These are phyloP conservation scores for Pithys albifrons DNA, from an alignment of 2,113 vertebrate genomes.

Conservation along the genomic window DNA sequence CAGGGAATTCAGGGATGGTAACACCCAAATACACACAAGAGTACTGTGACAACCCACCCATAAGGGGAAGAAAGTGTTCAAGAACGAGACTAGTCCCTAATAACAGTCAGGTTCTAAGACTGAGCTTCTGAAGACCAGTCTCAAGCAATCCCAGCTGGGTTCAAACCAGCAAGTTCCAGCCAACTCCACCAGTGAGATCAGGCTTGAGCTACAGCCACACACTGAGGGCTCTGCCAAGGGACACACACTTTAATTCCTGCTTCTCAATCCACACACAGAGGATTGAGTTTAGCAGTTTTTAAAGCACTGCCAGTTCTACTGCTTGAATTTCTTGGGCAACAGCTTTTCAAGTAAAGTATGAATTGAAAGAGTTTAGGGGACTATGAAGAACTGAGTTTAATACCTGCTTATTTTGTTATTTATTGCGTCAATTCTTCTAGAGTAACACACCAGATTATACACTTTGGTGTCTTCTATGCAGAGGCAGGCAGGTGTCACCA, in stretches of 20 bases:
- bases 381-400: neutral
- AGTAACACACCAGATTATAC: neutral
- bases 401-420: neutral
- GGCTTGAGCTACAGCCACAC: neutral
- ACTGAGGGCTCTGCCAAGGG: neutral
- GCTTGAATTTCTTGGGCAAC: fast-evolving
- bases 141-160: neutral
- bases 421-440: neutral
- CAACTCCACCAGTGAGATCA: neutral
- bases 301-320: neutral
- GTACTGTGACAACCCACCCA: neutral
- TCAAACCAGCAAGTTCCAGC: neutral
- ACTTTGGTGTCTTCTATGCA: neutral
- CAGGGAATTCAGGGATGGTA: fast-evolving
- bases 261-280: fast-evolving
- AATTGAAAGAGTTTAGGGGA: neutral
- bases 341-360: neutral
- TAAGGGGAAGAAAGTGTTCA: too few species aligned
- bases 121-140: neutral
- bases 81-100: neutral
- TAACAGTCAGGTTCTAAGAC: neutral
- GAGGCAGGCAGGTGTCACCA: neutral
- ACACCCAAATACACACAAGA: fast-evolving
- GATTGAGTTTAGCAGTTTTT: neutral
- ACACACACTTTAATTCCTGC: fast-evolving